phyloP scores from a whole-genome alignment of 2,888 invertebrate genomes.

The Morpho achilles region DNA sequence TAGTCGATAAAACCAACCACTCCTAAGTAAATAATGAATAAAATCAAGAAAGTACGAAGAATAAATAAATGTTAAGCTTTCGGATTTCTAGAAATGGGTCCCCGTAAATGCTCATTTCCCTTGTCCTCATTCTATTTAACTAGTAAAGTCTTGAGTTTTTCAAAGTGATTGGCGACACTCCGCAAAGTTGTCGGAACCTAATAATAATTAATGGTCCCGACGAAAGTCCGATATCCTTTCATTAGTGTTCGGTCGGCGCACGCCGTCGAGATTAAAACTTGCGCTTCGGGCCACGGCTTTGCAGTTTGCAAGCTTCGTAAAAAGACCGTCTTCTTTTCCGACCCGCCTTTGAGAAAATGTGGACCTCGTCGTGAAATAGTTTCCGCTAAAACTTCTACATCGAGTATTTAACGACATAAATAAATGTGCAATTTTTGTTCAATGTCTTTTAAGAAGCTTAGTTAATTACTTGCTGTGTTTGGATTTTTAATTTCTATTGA shows the following conservation, averaged over 20 bases:
- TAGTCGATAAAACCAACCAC: too few relatives aligned
- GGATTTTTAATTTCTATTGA: too few relatives aligned
- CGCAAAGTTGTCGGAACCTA: slow-evolving; percentile 62
- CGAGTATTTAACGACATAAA: slow-evolving; percentile 8
- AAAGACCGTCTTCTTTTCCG: slow-evolving; percentile 43
- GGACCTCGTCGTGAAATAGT: slow-evolving; percentile 31
- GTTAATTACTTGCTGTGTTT: too few relatives aligned
- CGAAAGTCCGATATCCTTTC: slow-evolving; percentile 77
- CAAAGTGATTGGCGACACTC: slow-evolving; percentile 66
- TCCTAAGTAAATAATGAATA: too few relatives aligned
- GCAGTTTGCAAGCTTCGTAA: slow-evolving; percentile 53
- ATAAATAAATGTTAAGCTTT: too few relatives aligned
- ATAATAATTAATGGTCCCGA: slow-evolving; percentile 75
- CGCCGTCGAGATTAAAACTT: slow-evolving; percentile 73
- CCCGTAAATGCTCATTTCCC: slow-evolving; percentile 40
- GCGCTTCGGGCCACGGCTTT: slow-evolving; percentile 50
- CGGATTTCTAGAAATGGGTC: neutral
- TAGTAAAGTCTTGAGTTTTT: slow-evolving; percentile 65
- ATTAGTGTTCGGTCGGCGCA: slow-evolving; percentile 63
- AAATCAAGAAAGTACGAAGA: too few relatives aligned
- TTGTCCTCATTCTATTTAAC: slow-evolving; percentile 45
- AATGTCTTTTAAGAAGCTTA: too few relatives aligned
- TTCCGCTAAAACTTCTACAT: slow-evolving; percentile 20
- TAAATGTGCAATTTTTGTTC: neutral
- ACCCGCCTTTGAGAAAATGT: slow-evolving; percentile 53